Conservation (phyloP, 2,113 vertebrate genomes). For the Varanus komodoensis region DNA sequence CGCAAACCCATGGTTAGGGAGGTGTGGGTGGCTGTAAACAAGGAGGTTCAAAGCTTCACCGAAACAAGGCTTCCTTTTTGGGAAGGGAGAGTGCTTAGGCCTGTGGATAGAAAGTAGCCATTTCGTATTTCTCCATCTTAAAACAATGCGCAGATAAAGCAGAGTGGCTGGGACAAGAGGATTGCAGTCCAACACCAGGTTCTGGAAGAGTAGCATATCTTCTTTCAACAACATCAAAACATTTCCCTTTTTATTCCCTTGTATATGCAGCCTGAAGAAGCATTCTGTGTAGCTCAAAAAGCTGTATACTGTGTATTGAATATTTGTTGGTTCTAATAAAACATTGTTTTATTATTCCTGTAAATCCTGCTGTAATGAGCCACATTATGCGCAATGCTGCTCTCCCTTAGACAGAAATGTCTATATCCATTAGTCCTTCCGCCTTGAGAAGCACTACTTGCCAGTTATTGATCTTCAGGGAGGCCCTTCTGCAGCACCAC, state of each 20-base stretch:
- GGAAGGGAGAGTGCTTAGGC: not conserved
- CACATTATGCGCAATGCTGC: too few relatives aligned
- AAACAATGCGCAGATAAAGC: too few relatives aligned
- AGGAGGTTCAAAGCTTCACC: too few relatives aligned
- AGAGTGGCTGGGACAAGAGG: too few relatives aligned
- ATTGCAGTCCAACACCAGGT: too few relatives aligned
- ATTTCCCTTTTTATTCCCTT: not conserved
- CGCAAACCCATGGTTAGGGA: not conserved
- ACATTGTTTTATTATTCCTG: not conserved
- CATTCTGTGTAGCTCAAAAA: not conserved
- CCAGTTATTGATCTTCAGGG: not conserved
- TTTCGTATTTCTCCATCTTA: not conserved
- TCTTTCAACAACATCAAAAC: not conserved
- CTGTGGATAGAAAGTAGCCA: not conserved
- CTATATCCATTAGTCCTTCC: too few relatives aligned
- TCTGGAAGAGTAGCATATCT: not conserved
- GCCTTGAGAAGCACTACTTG: not conserved
- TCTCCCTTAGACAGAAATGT: not conserved
- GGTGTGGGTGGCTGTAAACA: too few relatives aligned
- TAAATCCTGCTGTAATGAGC: not conserved
- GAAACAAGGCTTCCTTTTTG: too few relatives aligned
- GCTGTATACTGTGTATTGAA: not conserved
- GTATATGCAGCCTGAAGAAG: not conserved
- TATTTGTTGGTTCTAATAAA: not conserved
- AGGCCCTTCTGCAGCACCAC: too few relatives aligned